phyloP scores from a whole-genome alignment of 2,797 vertebrate species.

The Somateria mollissima region DNA sequence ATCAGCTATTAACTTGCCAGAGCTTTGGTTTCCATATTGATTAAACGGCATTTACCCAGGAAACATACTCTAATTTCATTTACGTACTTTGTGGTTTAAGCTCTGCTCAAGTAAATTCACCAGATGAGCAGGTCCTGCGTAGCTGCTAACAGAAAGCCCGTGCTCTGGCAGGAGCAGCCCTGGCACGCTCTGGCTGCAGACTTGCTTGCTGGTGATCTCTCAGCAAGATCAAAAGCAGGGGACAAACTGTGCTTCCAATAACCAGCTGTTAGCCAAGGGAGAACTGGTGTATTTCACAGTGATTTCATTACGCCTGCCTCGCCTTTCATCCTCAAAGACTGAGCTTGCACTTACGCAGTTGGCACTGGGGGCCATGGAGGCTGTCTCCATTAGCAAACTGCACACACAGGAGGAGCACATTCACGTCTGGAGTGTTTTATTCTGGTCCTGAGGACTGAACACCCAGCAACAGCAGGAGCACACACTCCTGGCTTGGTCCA shows the following conservation, averaged over 20 bases:
- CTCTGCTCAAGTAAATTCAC: not conserved
- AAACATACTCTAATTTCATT: not conserved
- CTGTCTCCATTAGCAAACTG: not conserved
- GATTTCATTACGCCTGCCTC: not conserved
- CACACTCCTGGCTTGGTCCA: rapidly evolving
- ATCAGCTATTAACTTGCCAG: not conserved
- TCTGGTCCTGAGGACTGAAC: not conserved
- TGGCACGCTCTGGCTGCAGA: not conserved
- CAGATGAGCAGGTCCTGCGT: not conserved
- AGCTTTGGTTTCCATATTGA: not conserved
- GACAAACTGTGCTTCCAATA: not conserved
- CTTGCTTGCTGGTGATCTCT: not conserved
- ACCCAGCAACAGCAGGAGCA: not conserved
- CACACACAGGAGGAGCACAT: not conserved
- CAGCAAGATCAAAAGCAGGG: not conserved
- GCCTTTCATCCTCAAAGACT: not conserved
- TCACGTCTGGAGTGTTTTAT: rapidly evolving
- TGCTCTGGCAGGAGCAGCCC: not conserved
- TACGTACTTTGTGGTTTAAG: slow-evolving; percentile 3
- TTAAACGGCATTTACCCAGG: not conserved
- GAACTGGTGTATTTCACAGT: not conserved
- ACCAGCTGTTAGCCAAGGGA: not conserved
- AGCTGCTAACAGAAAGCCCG: not conserved
- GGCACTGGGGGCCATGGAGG: not conserved
- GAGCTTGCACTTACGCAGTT: not conserved